phyloP scores from a whole-genome alignment of 2,797 vertebrate species.

The Pseudochromis fuscus region DNA sequence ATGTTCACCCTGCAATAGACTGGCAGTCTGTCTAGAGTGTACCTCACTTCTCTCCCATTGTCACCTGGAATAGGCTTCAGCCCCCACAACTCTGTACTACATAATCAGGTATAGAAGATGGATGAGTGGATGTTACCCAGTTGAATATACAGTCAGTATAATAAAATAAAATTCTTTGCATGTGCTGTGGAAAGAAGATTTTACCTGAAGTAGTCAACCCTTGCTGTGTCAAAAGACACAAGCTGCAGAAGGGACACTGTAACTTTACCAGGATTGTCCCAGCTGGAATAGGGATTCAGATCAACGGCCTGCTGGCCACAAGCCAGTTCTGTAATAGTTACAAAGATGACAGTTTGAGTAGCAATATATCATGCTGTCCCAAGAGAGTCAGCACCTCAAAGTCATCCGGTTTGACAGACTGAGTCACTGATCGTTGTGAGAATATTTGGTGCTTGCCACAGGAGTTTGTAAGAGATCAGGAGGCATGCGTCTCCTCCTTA shows the following conservation, averaged over 20 bases:
- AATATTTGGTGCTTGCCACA: constrained; percentile 1
- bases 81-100: too few species aligned
- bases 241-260: too few species aligned
- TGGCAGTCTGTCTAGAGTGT: too few species aligned
- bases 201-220: too few species aligned
- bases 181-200: too few species aligned
- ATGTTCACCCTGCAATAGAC: too few species aligned
- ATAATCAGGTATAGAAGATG: too few species aligned
- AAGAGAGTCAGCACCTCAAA: constrained; percentile 5
- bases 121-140: too few species aligned
- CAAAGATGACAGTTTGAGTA: constrained; percentile 24
- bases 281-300: constrained; percentile 26
- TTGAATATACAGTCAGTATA: background rate
- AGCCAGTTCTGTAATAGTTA: constrained; percentile 31
- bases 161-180: too few species aligned
- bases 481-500: background rate
- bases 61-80: too few species aligned
- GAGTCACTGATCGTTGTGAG: background rate
- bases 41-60: too few species aligned
- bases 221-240: too few species aligned
- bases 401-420: constrained; percentile 19
- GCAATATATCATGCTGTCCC: background rate
- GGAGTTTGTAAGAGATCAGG: background rate
- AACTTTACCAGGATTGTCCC: background rate
- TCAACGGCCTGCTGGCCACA: constrained; percentile 9